Base-by-base conservation (phyloP, 1,140 invertebrate species). In the Whitmania pigra region DNA sequence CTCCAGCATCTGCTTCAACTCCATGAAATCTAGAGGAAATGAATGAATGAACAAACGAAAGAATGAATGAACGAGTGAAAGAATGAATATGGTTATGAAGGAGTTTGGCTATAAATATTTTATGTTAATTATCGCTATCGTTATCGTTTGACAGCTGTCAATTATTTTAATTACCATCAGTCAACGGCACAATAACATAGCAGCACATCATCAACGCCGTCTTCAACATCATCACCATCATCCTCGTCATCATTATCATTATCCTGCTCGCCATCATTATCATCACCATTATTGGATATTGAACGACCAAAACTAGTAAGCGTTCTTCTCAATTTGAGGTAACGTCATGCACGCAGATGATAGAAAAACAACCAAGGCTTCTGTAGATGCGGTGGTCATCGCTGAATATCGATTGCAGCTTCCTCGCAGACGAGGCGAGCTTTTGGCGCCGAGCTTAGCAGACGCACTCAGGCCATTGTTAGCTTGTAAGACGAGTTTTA, bases 1-100 rank as follows among this genome's bases (percentile, higher is more conserved):
- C 80, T 95, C 92, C 91, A 94, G 92, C 92, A 94, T 94, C 20
- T 88, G 84, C 80, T 95, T 95, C 40, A 95, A 81, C 79, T 94
- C 92, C 72, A 86, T 87, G 31, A 94, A 79, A 82, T 92, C 90
- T 80, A n/a, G 31, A 36, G 31, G 31, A 36, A 72, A 18, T 55
- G 49, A 70, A 60, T 53, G 15, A 9, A 27, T 69, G 20, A 29
- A 0, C 17, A 7, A 25, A 18, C 22, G 57, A 31, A n/a, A 5
- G 57, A 63, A n/a, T 22, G 57, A 63, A 20, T 13, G 57, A 63
- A n/a, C 11, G 57, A 63, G 11, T 7, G 29, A 63, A 20, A 11
- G 29, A 63, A 13, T 63, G 22, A 63, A 13, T 63, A 7, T 18
- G 57, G 9, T 49, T 15, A 49, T 49, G 43, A 49, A 49, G 0